Base-by-base conservation (phyloP, 2,888 invertebrate species). In the Smittia sp. region DNA sequence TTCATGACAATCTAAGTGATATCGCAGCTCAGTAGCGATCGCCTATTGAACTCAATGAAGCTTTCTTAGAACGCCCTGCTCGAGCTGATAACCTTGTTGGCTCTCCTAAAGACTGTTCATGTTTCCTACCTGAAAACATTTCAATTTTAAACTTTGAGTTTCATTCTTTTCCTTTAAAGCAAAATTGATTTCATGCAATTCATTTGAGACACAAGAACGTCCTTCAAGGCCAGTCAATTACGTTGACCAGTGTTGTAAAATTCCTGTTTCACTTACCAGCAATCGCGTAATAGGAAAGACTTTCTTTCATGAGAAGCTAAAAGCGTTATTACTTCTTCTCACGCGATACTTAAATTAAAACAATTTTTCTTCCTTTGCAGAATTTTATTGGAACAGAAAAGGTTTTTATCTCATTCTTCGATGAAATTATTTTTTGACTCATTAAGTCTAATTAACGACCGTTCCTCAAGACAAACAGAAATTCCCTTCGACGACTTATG, bases 261-360 rank as follows among this genome's bases (percentile, higher is more conserved):
- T 9, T 32, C 32, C 32, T 6, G n/a, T n/a, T 32, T 32, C 9
- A 32, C 15, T 20, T 22, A 4, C 9, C 1, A 62, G 3, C 20
- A n/a, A 24, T 63, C 63, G 63, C 63, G 63, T 63, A 27, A 22
- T 22, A 52, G 13, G 15, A 52, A 18, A 52, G 3, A 24, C 39
- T 32, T 27, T 15, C n/a, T 52, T 67, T 38, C 11, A 46, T 41
- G 46, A 68, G 58, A 58, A 58, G 15, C 41, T 41, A 38, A 72
- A 72, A 72, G 38, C 38, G 72, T 72, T 58, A 72, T 72, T 72
- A 72, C 25, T 62, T 58, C 58, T 62, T 13, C 32, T 18, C 72
- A 72, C 72, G 72, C 72, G 62, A 72, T 72, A 58, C 72, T 70
- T 70, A 54, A 72, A 72, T 72, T 58, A 62, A 72, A 62, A 13